A percentile compares a stretch with the other conserved stretches of the same genome.
Conservation (phyloP, 2,113 vertebrate species). For the Cephalopholis sonnerati region DNA sequence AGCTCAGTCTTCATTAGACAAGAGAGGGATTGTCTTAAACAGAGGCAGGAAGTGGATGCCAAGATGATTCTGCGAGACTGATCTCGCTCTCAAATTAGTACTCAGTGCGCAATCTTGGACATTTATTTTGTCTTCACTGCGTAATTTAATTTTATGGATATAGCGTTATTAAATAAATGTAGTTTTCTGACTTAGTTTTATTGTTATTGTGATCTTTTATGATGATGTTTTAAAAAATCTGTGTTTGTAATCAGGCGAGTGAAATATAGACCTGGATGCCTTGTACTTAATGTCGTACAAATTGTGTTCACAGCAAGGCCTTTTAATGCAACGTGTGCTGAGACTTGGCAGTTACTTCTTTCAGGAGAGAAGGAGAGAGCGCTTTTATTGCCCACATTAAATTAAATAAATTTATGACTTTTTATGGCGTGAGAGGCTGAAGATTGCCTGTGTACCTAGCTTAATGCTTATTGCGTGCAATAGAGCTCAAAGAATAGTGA, state of each 20-base stretch:
- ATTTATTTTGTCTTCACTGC: not conserved
- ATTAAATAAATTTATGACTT: constrained; percentile 40
- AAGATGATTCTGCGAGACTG: not conserved
- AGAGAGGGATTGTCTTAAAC: not conserved
- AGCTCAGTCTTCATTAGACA: not conserved
- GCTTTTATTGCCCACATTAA: constrained; percentile 33
- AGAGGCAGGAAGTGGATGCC: not conserved
- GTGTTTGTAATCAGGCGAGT: not conserved
- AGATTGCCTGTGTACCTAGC: constrained; percentile 2
- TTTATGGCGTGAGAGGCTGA: not conserved
- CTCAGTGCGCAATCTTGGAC: not conserved
- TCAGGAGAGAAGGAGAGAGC: not conserved
- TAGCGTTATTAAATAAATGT: not conserved
- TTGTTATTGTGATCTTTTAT: not conserved
- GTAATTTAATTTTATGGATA: not conserved
- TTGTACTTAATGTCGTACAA: not conserved
- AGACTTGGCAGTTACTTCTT: constrained; percentile 9
- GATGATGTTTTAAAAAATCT: not conserved
- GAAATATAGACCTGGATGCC: not conserved
- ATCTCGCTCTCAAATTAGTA: not conserved
- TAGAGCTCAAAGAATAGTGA: not conserved
- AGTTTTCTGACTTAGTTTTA: not conserved
- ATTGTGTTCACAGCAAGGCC: not conserved
- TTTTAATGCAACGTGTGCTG: not conserved
- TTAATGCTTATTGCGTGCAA: not conserved